Conservation (phyloP, 2,888 invertebrate genomes). For the Endomychus coccineus region DNA sequence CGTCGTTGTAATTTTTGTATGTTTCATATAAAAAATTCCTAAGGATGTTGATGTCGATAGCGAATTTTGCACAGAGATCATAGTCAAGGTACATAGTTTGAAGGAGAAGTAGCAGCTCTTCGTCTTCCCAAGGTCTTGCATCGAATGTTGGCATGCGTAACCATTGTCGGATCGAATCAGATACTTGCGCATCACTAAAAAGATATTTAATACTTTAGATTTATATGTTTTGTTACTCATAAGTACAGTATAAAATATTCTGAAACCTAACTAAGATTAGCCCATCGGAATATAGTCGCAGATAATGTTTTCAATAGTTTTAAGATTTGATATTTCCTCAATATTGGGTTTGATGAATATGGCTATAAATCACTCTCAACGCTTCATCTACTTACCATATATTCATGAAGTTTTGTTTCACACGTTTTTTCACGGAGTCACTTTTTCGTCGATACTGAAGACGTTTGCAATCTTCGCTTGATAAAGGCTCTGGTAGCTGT, state of each 20-base stretch:
- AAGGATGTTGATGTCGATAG: conserved; percentile 61
- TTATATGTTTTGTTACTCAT: too few relatives aligned
- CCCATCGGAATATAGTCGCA: too few relatives aligned
- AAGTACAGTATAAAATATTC: too few relatives aligned
- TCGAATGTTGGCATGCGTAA: conserved; percentile 67
- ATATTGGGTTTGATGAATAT: too few relatives aligned
- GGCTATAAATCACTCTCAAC: too few relatives aligned
- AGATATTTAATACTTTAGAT: too few relatives aligned
- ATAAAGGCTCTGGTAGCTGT: conserved; percentile 53
- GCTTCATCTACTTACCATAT: conserved; percentile 48
- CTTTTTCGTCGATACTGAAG: conserved; percentile 54
- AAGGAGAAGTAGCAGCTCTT: conserved; percentile 67
- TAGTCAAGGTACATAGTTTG: conserved; percentile 78
- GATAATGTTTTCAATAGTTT: too few relatives aligned
- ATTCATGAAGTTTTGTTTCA: conserved; percentile 53
- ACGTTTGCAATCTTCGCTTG: conserved; percentile 49
- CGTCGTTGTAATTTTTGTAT: conserved; percentile 77
- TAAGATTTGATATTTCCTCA: too few relatives aligned
- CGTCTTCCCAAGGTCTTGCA: conserved; percentile 75
- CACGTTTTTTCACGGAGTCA: conserved; percentile 51
- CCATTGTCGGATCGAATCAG: conserved; percentile 55
- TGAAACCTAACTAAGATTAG: too few relatives aligned
- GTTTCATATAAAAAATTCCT: conserved; percentile 68
- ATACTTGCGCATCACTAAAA: conserved; percentile 56
- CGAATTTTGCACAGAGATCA: conserved; percentile 65